A percentile compares a stretch with the other conserved stretches of the same genome.
Evolutionary conservation across 2,888 invertebrate species (phyloP).

Genomic region (Drosophila longiperda): DNA sequence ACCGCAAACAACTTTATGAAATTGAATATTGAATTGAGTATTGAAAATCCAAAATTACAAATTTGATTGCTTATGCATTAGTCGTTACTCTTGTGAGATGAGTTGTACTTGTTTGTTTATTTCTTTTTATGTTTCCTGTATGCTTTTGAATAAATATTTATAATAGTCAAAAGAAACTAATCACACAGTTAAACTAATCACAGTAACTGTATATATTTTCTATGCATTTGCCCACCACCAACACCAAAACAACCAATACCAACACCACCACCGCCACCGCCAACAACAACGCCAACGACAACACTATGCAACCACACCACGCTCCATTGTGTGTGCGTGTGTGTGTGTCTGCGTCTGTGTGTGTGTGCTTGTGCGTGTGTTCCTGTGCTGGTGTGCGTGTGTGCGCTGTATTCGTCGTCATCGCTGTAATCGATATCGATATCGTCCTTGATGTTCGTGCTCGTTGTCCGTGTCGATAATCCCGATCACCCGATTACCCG

Average conservation of each 20-base stretch:
- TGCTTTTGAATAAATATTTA: conserved; percentile 65
- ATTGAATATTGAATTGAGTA: conserved; percentile 38
- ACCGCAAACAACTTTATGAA: conserved; percentile 53
- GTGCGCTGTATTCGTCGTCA: conserved; percentile 59
- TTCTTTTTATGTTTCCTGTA: conserved; percentile 55
- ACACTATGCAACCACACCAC: conserved; percentile 38
- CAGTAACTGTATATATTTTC: conserved; percentile 79
- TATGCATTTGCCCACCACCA: conserved; percentile 76
- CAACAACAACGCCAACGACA: conserved; percentile 38
- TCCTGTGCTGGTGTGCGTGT: conserved; percentile 9
- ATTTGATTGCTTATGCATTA: conserved; percentile 81
- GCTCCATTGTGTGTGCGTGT: conserved; percentile 11
- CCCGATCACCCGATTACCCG: conserved; percentile 15
- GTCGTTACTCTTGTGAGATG: conserved; percentile 72
- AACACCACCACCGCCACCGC: conserved; percentile 38
- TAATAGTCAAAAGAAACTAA: conserved; percentile 38
- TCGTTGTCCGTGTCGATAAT: conserved; percentile 54
- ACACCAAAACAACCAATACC: conserved; percentile 52
- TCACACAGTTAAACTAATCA: conserved; percentile 74
- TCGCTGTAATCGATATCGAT: conserved; percentile 49
- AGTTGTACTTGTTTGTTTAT: conserved; percentile 57
- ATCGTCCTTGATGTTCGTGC: conserved; percentile 58
- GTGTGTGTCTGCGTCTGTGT: conserved; percentile 22
- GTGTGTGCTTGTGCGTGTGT: conserved; percentile 33
- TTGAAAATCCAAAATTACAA: conserved; percentile 50